phyloP scores from a whole-genome alignment of 1,140 invertebrate genomes.

The Diachasmimorpha longicaudata region DNA sequence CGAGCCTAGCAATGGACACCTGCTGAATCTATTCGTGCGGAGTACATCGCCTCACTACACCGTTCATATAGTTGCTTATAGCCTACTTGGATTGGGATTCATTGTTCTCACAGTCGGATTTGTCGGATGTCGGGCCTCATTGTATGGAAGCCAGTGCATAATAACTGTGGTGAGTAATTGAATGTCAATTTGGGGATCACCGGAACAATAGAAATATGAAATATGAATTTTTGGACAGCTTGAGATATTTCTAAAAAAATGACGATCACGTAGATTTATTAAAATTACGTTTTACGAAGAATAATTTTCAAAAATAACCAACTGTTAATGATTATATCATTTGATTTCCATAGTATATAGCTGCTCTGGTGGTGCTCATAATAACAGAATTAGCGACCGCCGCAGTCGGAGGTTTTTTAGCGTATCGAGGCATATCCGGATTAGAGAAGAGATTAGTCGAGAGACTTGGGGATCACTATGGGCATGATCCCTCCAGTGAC shows the following conservation, averaged over 20 bases:
- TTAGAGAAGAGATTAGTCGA: conserved; percentile 53
- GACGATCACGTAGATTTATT: too few relatives aligned
- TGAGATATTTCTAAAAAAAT: too few relatives aligned
- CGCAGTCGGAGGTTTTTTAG: conserved; percentile 47
- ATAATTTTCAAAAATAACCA: background rate
- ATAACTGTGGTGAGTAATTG: conserved; percentile 60
- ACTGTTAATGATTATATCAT: background rate
- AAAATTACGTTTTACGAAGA: too few relatives aligned
- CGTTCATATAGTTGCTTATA: conserved; percentile 60
- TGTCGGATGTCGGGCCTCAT: conserved; percentile 64
- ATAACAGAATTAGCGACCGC: conserved; percentile 50
- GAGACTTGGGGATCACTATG: conserved; percentile 57
- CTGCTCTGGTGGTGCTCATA: conserved; percentile 60
- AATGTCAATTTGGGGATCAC: background rate
- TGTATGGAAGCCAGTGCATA: conserved; percentile 62
- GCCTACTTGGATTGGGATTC: conserved; percentile 60
- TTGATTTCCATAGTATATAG: conserved; percentile 59
- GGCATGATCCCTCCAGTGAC: conserved; percentile 50
- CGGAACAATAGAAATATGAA: too few relatives aligned
- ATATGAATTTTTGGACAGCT: too few relatives aligned
- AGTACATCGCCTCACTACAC: conserved; percentile 53
- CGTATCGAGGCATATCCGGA: conserved; percentile 53
- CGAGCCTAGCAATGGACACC: conserved; percentile 59
- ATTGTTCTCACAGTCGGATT: conserved; percentile 62
- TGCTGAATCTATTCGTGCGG: conserved; percentile 60